Conservation (phyloP, 2,797 vertebrate species). For the Poeciliopsis gracilis region DNA sequence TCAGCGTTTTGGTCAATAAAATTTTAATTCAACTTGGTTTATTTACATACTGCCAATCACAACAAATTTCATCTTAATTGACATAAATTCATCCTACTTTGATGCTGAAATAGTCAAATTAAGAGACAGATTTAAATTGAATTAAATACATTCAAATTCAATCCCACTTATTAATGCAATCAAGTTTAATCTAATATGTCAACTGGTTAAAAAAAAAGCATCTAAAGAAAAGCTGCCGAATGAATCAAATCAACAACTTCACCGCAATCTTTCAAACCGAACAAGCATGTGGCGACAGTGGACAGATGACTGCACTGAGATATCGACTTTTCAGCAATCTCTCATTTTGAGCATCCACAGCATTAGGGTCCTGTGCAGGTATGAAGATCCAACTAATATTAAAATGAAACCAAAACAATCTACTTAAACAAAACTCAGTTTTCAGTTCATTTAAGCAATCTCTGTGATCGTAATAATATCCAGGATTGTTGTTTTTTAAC, state of each 20-base stretch:
- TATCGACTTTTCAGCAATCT: too few species aligned
- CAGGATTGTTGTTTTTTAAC: background rate
- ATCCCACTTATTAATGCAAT: too few species aligned
- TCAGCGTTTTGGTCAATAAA: background rate
- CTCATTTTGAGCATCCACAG: too few species aligned
- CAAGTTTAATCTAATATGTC: background rate
- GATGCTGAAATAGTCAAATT: background rate
- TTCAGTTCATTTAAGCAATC: background rate
- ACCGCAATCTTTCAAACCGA: background rate
- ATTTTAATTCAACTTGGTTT: background rate
- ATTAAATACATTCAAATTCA: background rate
- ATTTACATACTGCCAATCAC: background rate
- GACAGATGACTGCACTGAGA: background rate
- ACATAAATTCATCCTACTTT: background rate
- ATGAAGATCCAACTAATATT: background rate
- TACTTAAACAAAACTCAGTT: background rate
- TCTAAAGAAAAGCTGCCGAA: background rate
- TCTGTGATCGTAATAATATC: background rate
- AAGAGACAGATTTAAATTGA: background rate
- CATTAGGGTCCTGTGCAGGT: background rate
- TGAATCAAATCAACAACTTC: background rate
- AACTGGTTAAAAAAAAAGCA: background rate
- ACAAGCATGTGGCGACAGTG: background rate
- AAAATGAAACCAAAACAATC: background rate
- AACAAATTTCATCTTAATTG: background rate